Evolutionary conservation across 2,797 vertebrate species (phyloP), one percentile per base, ranked within the genome.

Genomic region (Takifugu rubripes): DNA sequence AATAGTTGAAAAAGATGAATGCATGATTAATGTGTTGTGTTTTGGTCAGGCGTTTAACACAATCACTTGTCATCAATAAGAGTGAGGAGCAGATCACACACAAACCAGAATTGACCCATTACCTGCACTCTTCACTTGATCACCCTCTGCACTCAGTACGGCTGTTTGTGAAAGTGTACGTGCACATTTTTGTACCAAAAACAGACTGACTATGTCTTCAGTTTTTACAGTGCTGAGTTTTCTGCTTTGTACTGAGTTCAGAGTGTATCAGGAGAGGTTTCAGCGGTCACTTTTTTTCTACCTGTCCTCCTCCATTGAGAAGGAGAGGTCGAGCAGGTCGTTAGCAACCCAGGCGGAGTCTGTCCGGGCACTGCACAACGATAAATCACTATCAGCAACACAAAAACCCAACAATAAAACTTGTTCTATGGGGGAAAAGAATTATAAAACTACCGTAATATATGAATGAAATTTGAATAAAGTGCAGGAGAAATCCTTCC

Each of bases 261-360:
- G 76, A 76, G 77, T 53, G 74, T 51, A 54, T 75, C 70, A 71
- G 29, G 47, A 49, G 59, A 79, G 52, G 53, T 76, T 62, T 33
- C 26, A 45, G 48, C 24, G 61, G 26, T 51, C 27, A 36, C 29
- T 49, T 74, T 66, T 21, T 68, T 78, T 87, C 84, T 90, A 90
- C 92, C 91, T 92, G 75, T 86, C 88, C 78, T 86, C 88, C 81
- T 85, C 82, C 76, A 11, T 0, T 73, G 87, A 87, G 79, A 87
- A 88, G 83, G 88, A 82, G 79, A 91, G 73, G 83, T 91, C 88
- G 70, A 90, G 79, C 68, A 90, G 59, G 58, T 87, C 73, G 14
- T 90, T 79, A 70, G 84, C 48, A 70, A 89, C 78, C 88, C 87
- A 87, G 49, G 56, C 5, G 33, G 64, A 17, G 21, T 82, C 69